Base-by-base conservation (phyloP, 2,113 vertebrate genomes). In the Leptosomus discolor region DNA sequence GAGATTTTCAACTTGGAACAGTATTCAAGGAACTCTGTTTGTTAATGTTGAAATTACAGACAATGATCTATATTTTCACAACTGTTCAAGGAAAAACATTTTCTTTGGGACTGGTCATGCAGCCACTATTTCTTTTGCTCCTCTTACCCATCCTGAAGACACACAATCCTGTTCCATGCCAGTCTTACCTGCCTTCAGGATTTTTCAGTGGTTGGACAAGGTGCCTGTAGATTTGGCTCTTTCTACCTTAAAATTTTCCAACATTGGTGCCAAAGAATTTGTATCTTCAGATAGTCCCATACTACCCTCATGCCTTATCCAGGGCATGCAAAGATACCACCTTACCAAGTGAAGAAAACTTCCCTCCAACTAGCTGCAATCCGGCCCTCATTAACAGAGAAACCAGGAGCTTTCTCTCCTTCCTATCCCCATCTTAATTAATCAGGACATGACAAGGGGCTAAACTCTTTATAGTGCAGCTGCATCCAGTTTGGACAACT, bases 81-180 rank as follows among this genome's bases (percentile, higher is more conserved):
- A 2, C 9, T 36, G 13, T 50, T 17, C 45, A 73, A 85, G 8
- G 5, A 56, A 76, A 85, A 71, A 11, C 2, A 39, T 41, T 80
- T 92, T 58, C 3, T 92, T 71, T 53, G 16, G 5, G 9, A 45
- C 6, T 61, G 24, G 13, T 36, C 11, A 23, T 21, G 11, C 4
- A 64, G 4, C 4, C n/a, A 14, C 17, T 45, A 12, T 73, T 83
- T 75, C 4, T 79, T 88, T 79, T 86, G 4, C 6, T 64, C 5
- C 13, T 65, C 17, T 88, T 58, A 67, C 5, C 2, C 4, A 8
- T 56, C 21, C 2, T 78, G 51, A 68, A 11, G 12, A 23, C 15
- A 46, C 2, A 16, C 1, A 3, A n/a, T 67, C 18, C 5, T 68
- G 6, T 56, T 85, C 23, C 4, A n/a, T 19, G 22, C 0, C 6